These are phyloP conservation scores for Upupa epops DNA, from an alignment of 2,113 vertebrate species.

Conservation along the genomic window DNA sequence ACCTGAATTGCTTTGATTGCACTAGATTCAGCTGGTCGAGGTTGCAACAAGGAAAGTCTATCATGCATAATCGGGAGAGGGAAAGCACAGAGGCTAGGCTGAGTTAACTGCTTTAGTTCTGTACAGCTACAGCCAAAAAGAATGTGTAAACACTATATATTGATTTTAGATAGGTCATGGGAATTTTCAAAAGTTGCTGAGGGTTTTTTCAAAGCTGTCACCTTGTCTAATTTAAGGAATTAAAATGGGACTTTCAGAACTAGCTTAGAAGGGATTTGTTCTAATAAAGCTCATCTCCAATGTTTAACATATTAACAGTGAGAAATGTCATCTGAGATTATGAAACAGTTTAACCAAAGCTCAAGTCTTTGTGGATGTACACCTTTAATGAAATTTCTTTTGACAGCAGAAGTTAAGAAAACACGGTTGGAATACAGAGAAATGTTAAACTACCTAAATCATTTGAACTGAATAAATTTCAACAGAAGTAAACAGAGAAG, in stretches of 20 bases:
- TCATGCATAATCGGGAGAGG: not conserved
- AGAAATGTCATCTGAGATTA: not conserved
- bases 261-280: not conserved
- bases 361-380: not conserved
- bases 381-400: not conserved
- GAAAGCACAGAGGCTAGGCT: not conserved
- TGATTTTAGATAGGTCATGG: not conserved
- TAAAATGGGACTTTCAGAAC: not conserved
- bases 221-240: not conserved
- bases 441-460: not conserved
- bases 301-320: not conserved
- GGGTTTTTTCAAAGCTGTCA: not conserved
- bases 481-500: not conserved
- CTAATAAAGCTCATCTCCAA: not conserved
- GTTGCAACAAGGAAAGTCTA: not conserved
- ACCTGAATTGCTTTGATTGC: not conserved
- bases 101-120: not conserved
- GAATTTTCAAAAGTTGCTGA: not conserved
- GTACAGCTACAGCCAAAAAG: not conserved
- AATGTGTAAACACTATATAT: not conserved
- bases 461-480: not conserved
- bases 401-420: not conserved
- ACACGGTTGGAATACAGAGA: not conserved
- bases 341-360: not conserved
- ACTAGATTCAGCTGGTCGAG: fast-evolving